These are phyloP conservation scores for Desmophyllum pertusum DNA, from an alignment of 92 coral and sea anemone genomes.

Conservation along the genomic window DNA sequence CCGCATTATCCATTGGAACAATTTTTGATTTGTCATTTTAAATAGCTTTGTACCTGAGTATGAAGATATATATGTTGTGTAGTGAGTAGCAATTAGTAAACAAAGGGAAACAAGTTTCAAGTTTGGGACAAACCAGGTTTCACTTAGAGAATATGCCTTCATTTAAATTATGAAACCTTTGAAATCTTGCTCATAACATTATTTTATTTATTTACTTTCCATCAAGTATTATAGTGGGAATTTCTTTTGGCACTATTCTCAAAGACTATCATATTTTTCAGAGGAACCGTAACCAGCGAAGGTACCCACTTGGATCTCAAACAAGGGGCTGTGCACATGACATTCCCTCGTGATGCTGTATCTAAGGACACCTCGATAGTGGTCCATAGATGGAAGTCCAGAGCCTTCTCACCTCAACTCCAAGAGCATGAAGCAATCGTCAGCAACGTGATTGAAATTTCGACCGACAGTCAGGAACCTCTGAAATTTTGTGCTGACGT, in stretches of 20 bases:
- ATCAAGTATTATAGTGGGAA: background rate
- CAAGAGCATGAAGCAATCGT: constrained; percentile 44
- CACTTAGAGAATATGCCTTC: too few relatives aligned
- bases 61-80: too few relatives aligned
- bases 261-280: background rate
- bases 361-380: constrained; percentile 32
- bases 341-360: constrained; percentile 56
- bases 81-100: constrained; percentile 13
- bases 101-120: background rate
- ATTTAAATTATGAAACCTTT: too few relatives aligned
- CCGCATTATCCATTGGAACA: too few relatives aligned
- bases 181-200: too few relatives aligned
- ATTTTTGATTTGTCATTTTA: too few relatives aligned
- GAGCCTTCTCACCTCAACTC: constrained; percentile 29
- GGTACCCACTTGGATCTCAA: constrained; percentile 39
- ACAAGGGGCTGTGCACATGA: constrained; percentile 31
- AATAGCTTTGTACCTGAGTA: too few relatives aligned
- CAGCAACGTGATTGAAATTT: constrained; percentile 59
- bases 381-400: constrained; percentile 18
- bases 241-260: background rate
- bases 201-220: too few relatives aligned
- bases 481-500: constrained; percentile 27
- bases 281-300: constrained; percentile 11
- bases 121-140: too few relatives aligned
- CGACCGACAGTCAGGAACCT: background rate